phyloP scores from a whole-genome alignment of 1,140 invertebrate species.

The Ips nitidus region DNA sequence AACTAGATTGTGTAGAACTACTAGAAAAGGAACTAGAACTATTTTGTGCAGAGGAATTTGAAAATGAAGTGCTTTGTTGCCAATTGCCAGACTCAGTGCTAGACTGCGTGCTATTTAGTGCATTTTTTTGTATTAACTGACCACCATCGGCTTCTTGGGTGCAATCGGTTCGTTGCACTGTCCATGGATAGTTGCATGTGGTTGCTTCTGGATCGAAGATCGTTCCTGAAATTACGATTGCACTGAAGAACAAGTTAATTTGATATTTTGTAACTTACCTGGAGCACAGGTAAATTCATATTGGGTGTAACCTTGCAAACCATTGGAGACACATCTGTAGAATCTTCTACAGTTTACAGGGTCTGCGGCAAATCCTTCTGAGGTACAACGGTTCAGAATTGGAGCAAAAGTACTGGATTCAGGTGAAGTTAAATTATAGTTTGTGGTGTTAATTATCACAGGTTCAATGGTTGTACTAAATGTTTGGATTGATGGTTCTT shows the following conservation, averaged over 20 bases:
- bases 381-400: slow-evolving; percentile 50
- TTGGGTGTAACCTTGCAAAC: slow-evolving; percentile 56
- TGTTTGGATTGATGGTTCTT: slow-evolving; percentile 33
- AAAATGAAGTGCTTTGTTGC: slow-evolving; percentile 30
- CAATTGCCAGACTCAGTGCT: slow-evolving; percentile 19
- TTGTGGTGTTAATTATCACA: neutral
- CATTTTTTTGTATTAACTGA: slow-evolving; percentile 31
- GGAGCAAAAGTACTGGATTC: slow-evolving; percentile 23
- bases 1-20: slow-evolving; percentile 20
- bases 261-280: slow-evolving; percentile 39
- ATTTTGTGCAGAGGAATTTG: slow-evolving; percentile 31
- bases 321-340: slow-evolving; percentile 58
- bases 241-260: no score
- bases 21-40: slow-evolving; percentile 28
- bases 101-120: slow-evolving; percentile 20
- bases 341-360: slow-evolving; percentile 64
- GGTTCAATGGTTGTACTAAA: slow-evolving; percentile 24
- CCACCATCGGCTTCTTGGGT: slow-evolving; percentile 35
- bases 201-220: slow-evolving; percentile 60
- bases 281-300: slow-evolving; percentile 64
- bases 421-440: neutral
- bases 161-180: slow-evolving; percentile 57
- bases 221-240: slow-evolving; percentile 51
- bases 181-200: slow-evolving; percentile 63
- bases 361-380: slow-evolving; percentile 61